These are phyloP conservation scores for Alosa sapidissima DNA, from an alignment of 2,797 vertebrate species.

Conservation along the genomic window DNA sequence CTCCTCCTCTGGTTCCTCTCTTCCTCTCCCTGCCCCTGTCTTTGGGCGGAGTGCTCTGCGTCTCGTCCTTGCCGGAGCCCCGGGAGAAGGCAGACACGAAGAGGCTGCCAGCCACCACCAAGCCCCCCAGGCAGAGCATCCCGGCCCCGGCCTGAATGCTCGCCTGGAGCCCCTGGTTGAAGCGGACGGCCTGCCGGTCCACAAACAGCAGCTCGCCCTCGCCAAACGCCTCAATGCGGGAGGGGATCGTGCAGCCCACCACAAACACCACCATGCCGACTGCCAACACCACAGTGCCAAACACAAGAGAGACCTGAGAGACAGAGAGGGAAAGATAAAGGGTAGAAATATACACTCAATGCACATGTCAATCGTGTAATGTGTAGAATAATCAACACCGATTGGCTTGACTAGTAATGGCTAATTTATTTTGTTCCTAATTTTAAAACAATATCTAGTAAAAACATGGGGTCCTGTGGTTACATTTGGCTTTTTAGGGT, in stretches of 20 bases:
- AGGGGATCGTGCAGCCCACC: conserved; percentile 82
- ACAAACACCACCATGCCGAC: conserved; percentile 78
- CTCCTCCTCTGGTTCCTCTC: conserved; percentile 46
- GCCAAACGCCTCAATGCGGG: conserved; percentile 89
- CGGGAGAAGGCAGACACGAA: conserved; percentile 82
- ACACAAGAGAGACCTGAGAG: conserved; percentile 85
- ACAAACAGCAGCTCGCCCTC: conserved; percentile 90
- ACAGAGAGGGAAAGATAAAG: neutral
- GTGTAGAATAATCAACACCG: too few relatives aligned
- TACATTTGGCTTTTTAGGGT: neutral
- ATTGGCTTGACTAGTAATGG: neutral
- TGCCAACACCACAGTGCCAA: conserved; percentile 64
- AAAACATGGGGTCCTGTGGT: neutral
- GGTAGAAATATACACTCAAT: conserved; percentile 14
- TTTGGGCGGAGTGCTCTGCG: conserved; percentile 69
- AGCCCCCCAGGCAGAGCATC: conserved; percentile 86
- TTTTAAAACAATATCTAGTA: too few relatives aligned
- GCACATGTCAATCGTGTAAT: too few relatives aligned
- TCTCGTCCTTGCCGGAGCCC: conserved; percentile 80
- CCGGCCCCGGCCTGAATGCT: conserved; percentile 83
- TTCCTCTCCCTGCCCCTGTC: conserved; percentile 36
- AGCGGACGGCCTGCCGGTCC: conserved; percentile 82
- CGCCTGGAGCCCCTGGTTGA: conserved; percentile 83
- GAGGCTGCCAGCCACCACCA: conserved; percentile 77
- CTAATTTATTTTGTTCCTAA: neutral